Base-by-base conservation (phyloP, 2,888 invertebrate genomes). In the Patella depressa region DNA sequence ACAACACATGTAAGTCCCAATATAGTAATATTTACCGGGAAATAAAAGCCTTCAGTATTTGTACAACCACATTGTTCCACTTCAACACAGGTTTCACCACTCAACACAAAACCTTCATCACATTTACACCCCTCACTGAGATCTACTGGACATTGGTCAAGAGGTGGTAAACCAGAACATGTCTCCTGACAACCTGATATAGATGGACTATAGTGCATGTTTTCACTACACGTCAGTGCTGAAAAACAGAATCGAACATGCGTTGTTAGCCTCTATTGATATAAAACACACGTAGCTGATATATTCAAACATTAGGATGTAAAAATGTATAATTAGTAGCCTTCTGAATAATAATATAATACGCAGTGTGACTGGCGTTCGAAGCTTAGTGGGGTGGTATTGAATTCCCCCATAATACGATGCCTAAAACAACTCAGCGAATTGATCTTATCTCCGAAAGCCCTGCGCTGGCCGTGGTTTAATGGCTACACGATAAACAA, bases 111-210 rank as follows among this genome's bases (percentile, higher is more conserved):
- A 53, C 89, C 89, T 5, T 82, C 76, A 73, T 87, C 85, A 79
- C 90, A 90, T 71, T 81, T 80, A 79, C 90, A 90, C 9, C 89
- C 89, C 77, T 89, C 83, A n/a, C 77, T 76, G 5, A 53, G 53
- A 24, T 75, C 78, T 14, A 80, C 53, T 24, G 71, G 72, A 70
- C 82, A 82, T 3, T 55, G 75, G 17, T 53, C 65, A 3, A 73
- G 53, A 1, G 76, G 72, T 24, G 65, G 72, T n/a, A 73, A 57
- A 7, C 75, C 75, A 9, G 72, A 29, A 76, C 83, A 83, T n/a
- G 82, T 79, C 9, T 75, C 71, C 2, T 76, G 80, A 57, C 83
- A 83, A 15, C 80, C 81, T 24, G 76, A 71, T n/a, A 82, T 77
- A 4, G 76, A 24, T 3, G 78, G 57, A 55, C 70, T 79, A 73